These are phyloP conservation scores for Phyllostomus hastatus DNA, from an alignment of 2,113 vertebrate genomes.

Conservation along the genomic window DNA sequence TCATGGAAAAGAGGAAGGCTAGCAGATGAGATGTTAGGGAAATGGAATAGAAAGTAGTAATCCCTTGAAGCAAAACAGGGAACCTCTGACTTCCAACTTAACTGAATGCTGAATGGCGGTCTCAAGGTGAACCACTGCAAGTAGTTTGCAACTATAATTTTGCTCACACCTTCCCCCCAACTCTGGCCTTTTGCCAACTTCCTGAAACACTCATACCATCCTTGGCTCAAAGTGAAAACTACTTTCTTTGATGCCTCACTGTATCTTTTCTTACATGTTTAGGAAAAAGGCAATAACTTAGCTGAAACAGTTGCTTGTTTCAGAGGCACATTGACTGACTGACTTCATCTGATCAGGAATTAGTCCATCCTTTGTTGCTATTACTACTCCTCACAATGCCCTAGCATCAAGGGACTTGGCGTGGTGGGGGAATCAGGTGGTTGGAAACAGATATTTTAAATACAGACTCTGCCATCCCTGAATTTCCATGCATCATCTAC, in stretches of 20 bases:
- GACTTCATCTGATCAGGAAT: background rate
- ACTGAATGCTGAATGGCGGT: background rate
- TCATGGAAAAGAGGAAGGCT: background rate
- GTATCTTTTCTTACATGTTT: background rate
- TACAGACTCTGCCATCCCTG: background rate
- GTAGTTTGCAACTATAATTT: background rate
- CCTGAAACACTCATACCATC: conserved; percentile 14
- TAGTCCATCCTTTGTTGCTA: background rate
- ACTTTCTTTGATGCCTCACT: background rate
- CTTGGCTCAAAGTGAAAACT: background rate
- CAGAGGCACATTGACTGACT: background rate
- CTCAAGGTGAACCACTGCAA: background rate
- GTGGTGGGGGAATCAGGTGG: background rate
- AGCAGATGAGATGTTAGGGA: background rate
- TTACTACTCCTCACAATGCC: background rate
- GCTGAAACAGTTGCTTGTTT: background rate
- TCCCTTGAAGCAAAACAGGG: background rate
- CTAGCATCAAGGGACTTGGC: background rate
- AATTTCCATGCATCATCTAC: background rate
- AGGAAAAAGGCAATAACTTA: background rate
- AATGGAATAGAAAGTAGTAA: background rate
- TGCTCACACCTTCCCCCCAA: background rate
- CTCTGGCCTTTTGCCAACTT: background rate
- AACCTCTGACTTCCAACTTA: background rate
- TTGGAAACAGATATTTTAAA: background rate